Percentiles rank a stretch among this genome's conserved stretches.
phyloP scores from a whole-genome alignment of 2,888 invertebrate genomes.

The Pammene aurita region DNA sequence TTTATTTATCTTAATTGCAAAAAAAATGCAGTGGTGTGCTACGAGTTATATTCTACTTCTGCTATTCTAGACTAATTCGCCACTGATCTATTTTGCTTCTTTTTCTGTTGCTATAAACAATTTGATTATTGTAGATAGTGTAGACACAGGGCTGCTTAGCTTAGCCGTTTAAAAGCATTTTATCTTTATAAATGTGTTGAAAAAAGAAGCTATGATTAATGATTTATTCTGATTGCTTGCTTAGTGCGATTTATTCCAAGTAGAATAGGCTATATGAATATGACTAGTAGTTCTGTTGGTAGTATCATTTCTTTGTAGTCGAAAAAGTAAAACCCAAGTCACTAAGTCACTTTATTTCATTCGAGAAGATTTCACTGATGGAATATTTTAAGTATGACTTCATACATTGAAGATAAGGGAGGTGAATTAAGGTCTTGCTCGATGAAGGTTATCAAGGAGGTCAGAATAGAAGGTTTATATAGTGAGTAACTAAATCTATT shows the following conservation, averaged over 20 bases:
- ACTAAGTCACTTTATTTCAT: not conserved
- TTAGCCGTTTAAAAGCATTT: too few relatives aligned
- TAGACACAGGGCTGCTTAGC: too few relatives aligned
- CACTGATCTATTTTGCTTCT: conserved; percentile 6
- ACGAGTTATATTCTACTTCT: not conserved
- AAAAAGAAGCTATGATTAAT: not conserved
- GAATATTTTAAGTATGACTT: conserved; percentile 7
- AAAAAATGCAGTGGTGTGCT: too few relatives aligned
- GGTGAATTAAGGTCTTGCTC: not conserved
- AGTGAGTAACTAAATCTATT: conserved; percentile 16
- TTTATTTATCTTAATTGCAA: not conserved
- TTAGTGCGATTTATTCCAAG: conserved; percentile 4
- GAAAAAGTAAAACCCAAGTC: not conserved
- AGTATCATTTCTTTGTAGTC: not conserved
- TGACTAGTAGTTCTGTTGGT: not conserved
- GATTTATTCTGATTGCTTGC: not conserved
- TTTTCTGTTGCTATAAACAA: not conserved
- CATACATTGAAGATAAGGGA: not conserved
- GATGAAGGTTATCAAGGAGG: conserved; percentile 7
- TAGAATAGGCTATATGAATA: conserved; percentile 2
- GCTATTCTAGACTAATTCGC: not conserved
- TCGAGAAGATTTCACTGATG: conserved; percentile 5
- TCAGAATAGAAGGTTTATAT: conserved; percentile 1
- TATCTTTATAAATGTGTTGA: not conserved
- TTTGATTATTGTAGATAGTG: not conserved